Conservation (phyloP, 2,113 vertebrate species). For the Tursiops truncatus region DNA sequence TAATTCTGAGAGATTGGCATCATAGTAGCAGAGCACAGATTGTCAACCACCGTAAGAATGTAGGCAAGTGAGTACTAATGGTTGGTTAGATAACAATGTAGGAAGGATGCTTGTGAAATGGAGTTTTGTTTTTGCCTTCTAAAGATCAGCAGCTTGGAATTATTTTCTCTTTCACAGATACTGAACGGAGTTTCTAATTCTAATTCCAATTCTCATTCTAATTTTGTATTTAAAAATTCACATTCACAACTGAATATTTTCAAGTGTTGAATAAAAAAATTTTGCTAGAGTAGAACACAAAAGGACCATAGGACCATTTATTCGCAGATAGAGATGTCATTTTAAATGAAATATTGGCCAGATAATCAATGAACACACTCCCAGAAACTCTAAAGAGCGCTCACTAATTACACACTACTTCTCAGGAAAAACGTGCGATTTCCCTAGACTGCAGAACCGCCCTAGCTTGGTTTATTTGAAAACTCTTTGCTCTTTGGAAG, state of each 20-base stretch:
- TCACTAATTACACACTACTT: neutral
- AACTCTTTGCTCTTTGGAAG: conserved; percentile 55
- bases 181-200: conserved; percentile 18
- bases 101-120: neutral
- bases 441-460: neutral
- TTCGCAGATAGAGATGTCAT: neutral
- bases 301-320: neutral
- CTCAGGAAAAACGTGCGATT: neutral
- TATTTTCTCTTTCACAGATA: neutral
- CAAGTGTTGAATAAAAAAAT: neutral
- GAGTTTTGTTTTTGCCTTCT: neutral
- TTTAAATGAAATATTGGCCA: neutral
- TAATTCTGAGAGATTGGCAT: neutral
- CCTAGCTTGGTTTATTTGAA: conserved; percentile 52
- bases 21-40: neutral
- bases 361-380: neutral
- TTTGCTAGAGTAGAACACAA: neutral
- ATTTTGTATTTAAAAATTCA: conserved; percentile 35
- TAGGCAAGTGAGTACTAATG: neutral
- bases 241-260: conserved; percentile 14
- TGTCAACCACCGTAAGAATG: neutral
- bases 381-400: neutral
- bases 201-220: neutral
- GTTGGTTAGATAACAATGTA: neutral
- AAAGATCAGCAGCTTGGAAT: neutral